Conservation (phyloP, 2,113 vertebrate genomes). For the Ardeotis arabs region DNA sequence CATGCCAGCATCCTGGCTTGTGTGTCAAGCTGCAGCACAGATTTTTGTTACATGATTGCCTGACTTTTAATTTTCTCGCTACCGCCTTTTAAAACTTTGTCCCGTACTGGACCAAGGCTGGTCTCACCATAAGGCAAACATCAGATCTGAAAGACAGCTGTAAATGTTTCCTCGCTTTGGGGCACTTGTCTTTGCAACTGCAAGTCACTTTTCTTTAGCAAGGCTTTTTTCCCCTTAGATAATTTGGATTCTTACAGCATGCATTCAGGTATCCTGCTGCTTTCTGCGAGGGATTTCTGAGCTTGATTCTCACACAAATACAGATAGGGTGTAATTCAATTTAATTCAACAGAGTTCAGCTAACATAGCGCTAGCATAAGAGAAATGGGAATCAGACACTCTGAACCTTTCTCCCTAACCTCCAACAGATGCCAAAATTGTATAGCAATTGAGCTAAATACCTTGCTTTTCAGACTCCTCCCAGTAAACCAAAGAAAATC, state of each 20-base stretch:
- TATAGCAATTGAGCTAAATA: slow-evolving; percentile 35
- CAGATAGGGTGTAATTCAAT: neutral
- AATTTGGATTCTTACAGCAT: neutral
- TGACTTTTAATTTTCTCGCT: neutral
- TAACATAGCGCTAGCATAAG: neutral
- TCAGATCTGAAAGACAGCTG: neutral
- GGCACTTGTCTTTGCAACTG: neutral
- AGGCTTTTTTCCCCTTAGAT: neutral
- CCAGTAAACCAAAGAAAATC: slow-evolving; percentile 46
- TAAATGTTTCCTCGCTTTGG: neutral
- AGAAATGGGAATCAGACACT: neutral
- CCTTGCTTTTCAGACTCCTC: slow-evolving; percentile 39
- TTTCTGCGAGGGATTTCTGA: slow-evolving; percentile 19
- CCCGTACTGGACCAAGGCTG: neutral
- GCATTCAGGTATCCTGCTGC: neutral
- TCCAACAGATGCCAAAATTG: slow-evolving; percentile 45
- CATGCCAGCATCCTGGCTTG: neutral
- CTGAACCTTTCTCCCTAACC: slow-evolving; percentile 10
- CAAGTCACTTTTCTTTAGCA: neutral
- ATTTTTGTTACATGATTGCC: neutral
- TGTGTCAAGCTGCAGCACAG: neutral
- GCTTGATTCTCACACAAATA: neutral
- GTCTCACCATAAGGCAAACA: neutral
- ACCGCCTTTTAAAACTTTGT: neutral
- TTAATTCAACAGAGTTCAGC: neutral